phyloP scores from a whole-genome alignment of 2,797 vertebrate species.

The Aldrovandia affinis region DNA sequence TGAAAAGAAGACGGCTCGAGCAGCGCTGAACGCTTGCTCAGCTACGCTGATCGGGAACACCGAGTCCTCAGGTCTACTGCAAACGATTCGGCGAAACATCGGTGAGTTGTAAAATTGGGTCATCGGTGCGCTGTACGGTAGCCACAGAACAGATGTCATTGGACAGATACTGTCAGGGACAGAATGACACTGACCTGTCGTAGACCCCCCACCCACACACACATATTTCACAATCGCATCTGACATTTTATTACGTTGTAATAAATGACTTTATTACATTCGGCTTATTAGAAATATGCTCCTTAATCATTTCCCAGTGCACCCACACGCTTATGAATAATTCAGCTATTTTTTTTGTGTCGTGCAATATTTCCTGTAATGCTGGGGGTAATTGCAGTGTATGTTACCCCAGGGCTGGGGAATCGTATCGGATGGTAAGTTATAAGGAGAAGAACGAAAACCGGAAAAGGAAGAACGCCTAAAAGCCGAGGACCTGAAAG shows the following conservation, averaged over 20 bases:
- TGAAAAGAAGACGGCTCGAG: too few species aligned
- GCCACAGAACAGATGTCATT: background rate
- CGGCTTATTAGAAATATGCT: slow-evolving; percentile 47
- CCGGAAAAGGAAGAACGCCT: background rate
- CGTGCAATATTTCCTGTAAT: slow-evolving; percentile 60
- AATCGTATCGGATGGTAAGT: slow-evolving; percentile 47
- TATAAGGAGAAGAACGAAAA: background rate
- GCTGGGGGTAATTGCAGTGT: slow-evolving; percentile 57
- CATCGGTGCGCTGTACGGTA: too few species aligned
- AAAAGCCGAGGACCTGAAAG: background rate
- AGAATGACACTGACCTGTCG: background rate
- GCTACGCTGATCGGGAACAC: background rate
- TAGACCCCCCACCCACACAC: too few species aligned
- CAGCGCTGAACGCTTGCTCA: background rate
- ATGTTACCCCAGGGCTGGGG: slow-evolving; percentile 38
- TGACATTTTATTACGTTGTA: background rate
- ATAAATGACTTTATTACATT: slow-evolving; percentile 17
- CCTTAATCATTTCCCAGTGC: slow-evolving; percentile 66
- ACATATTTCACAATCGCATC: background rate
- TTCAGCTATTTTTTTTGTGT: slow-evolving; percentile 68
- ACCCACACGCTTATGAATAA: slow-evolving; percentile 63
- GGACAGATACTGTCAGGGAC: background rate
- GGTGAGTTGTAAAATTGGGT: background rate
- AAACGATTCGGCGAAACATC: background rate
- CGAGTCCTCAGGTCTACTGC: background rate